Evolutionary conservation across 1,140 invertebrate species (phyloP).

Genomic region (Saxidomus purpurata): DNA sequence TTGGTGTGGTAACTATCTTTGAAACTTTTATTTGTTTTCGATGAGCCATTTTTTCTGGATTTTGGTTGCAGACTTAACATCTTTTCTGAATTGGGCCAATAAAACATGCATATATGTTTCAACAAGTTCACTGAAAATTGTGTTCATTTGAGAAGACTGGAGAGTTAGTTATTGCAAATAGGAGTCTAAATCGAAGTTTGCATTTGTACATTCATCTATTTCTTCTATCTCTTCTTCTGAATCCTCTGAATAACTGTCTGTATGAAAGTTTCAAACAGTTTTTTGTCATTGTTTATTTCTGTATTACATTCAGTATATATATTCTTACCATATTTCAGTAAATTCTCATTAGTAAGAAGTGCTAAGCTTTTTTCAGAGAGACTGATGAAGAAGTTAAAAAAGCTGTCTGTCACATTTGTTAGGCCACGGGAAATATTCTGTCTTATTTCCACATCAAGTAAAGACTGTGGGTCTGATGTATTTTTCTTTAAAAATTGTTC

Average conservation of each 20-base stretch:
- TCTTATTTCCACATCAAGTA: not conserved
- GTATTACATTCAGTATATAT: not conserved
- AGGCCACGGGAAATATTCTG: not conserved
- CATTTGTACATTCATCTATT: not conserved
- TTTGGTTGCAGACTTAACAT: constrained; percentile 19
- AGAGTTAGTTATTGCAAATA: not conserved
- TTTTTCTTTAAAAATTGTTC: not conserved
- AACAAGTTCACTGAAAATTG: not conserved
- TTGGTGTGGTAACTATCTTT: not conserved
- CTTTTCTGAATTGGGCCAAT: constrained; percentile 10
- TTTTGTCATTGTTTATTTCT: not conserved
- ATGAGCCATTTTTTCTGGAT: constrained; percentile 41
- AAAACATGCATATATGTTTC: constrained; percentile 5
- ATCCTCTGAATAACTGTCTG: not conserved
- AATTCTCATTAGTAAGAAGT: not conserved
- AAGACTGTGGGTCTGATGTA: not conserved
- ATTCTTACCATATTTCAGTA: not conserved
- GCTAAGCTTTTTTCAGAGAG: not conserved
- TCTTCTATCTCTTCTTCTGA: not conserved
- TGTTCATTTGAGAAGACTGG: not conserved
- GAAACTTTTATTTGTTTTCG: constrained; percentile 31
- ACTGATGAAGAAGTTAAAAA: not conserved
- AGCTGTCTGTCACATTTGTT: not conserved
- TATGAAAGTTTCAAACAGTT: not conserved
- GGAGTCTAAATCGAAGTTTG: not conserved